phyloP scores from a whole-genome alignment of 2,888 invertebrate genomes.

The Hylaea fasciaria region DNA sequence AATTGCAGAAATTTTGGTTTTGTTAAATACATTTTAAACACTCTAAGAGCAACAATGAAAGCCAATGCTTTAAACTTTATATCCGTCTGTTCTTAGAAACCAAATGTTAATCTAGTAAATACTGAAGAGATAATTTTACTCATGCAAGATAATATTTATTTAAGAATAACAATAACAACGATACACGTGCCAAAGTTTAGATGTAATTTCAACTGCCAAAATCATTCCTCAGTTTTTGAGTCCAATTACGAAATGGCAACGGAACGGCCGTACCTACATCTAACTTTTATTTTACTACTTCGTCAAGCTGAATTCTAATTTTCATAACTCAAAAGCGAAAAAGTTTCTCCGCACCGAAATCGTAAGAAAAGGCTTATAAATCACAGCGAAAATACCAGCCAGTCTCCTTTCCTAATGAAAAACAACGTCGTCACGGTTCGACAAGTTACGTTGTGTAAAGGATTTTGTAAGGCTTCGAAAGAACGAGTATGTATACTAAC shows the following conservation, averaged over 20 bases:
- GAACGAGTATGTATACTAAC: constrained; percentile 10
- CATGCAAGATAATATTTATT: too few relatives aligned
- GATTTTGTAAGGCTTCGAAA: constrained; percentile 23
- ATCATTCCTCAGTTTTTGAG: neutral
- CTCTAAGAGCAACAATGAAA: too few relatives aligned
- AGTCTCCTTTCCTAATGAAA: constrained; percentile 58
- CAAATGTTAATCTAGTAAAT: too few relatives aligned
- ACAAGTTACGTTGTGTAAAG: constrained; percentile 44
- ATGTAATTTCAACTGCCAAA: constrained; percentile 1
- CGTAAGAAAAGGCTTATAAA: constrained; percentile 63
- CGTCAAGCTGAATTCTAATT: constrained; percentile 52
- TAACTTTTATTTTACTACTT: constrained; percentile 42
- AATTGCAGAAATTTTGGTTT: too few relatives aligned
- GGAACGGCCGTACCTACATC: constrained; percentile 23
- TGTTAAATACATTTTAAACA: too few relatives aligned
- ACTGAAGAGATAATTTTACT: too few relatives aligned
- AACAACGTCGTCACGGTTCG: constrained; percentile 63
- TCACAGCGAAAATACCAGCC: constrained; percentile 56
- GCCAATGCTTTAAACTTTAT: too few relatives aligned
- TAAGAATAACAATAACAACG: too few relatives aligned
- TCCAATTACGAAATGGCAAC: constrained; percentile 11
- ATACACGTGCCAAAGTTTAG: neutral
- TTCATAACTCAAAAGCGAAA: constrained; percentile 57
- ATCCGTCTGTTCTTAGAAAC: too few relatives aligned
- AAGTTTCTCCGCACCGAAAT: constrained; percentile 58